Base-by-base conservation (phyloP, 2,797 vertebrate species). In the Hypotaenidia okinawae region DNA sequence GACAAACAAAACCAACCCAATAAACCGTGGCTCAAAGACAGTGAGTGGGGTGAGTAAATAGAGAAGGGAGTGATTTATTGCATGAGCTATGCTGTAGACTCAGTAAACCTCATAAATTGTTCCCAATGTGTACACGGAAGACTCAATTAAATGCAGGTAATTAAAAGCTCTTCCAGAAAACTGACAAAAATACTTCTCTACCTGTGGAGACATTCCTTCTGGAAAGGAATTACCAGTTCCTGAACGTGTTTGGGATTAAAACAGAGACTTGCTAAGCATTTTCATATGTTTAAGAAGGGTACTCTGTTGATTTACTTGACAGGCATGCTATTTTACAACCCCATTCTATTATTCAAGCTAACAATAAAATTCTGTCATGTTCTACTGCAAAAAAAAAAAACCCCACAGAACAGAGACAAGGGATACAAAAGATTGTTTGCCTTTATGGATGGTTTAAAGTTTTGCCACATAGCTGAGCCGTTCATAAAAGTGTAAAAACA, bases 141-240 rank as follows among this genome's bases (percentile, higher is more conserved):
- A 77, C 69, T 90, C 84, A 93, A 69, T 95, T 96, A 94, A 94
- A 77, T 35, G 30, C 49, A 78, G 30, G 64, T 87, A 96, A 96
- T 97, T 95, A 95, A 89, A 95, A 94, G 39, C 72, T 95, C 41
- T 94, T 94, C 89, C 76, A 94, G 45, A 61, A 79, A 91, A 73
- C 35, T 85, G 70, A 64, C 68, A 82, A 84, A 83, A 73, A 51
- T 51, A 43, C 2, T 75, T 78, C 33, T 73, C 55, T 86, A 74
- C 37, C 51, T 88, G 67, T 82, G 33, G 84, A 95, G 78, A 43
- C n/a, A 22, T 87, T 95, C 17, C 13, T 91, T 94, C 85, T 88
- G 63, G 91, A 90, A 89, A 80, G 49, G 63, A 83, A 88, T 93
- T 74, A 49, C 61, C 51, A 32, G 19, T 76, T 89, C 61, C 67